Percentiles rank a stretch among this genome's conserved stretches.
Conservation (phyloP, 2,113 vertebrate genomes). For the Ginglymostoma cirratum region DNA sequence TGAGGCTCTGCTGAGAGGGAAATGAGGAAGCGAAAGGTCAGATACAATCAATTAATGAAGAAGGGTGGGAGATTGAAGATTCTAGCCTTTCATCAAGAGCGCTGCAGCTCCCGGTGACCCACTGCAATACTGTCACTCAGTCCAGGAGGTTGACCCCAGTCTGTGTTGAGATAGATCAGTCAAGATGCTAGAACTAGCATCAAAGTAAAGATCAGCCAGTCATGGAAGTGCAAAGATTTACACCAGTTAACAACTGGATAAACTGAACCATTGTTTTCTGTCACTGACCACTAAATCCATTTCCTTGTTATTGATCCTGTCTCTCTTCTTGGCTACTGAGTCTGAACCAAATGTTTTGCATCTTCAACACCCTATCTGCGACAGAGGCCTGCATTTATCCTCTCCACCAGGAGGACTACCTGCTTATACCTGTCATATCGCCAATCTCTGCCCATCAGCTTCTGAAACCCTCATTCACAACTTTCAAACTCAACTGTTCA, state of each 20-base stretch:
- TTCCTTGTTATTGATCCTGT: not conserved
- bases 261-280: not conserved
- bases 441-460: not conserved
- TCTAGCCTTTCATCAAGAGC: not conserved
- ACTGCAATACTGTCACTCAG: not conserved
- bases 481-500: not conserved
- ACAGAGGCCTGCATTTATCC: not conserved
- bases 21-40: not conserved
- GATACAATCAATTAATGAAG: not conserved
- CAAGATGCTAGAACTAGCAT: not conserved
- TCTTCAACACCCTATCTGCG: not conserved
- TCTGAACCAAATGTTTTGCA: not conserved
- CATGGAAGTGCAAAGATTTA: not conserved
- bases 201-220: not conserved
- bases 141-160: not conserved
- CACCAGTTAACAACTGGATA: not conserved
- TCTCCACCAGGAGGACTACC: not conserved
- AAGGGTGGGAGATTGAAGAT: not conserved
- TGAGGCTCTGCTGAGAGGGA: not conserved
- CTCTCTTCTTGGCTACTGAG: not conserved
- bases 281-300: not conserved
- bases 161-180: not conserved
- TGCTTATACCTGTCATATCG: not conserved
- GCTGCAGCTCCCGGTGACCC: not conserved
- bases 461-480: not conserved